These are phyloP conservation scores for Odontocerum albicorne DNA, from an alignment of 2,888 invertebrate species.

Conservation along the genomic window DNA sequence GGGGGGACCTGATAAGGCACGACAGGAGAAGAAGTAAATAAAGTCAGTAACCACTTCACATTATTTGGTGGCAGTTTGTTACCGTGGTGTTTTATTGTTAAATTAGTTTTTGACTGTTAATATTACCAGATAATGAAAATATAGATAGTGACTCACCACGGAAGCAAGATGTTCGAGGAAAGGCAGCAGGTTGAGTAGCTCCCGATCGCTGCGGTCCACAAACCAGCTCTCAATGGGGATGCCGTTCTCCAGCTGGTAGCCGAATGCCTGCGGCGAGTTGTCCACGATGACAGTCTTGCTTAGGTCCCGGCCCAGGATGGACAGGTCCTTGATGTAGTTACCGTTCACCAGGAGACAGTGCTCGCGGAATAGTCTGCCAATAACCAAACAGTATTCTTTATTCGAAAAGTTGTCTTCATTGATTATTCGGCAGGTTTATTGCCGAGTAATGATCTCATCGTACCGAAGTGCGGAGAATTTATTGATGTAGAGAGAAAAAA, in stretches of 20 bases:
- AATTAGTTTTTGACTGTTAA: too few species aligned
- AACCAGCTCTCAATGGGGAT: slow-evolving; percentile 99
- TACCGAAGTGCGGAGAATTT: too few species aligned
- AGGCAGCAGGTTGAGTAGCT: slow-evolving; percentile 87
- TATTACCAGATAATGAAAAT: too few species aligned
- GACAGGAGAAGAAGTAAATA: too few species aligned
- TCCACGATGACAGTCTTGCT: slow-evolving; percentile 81
- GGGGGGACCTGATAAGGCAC: too few species aligned
- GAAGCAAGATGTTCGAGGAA: slow-evolving; percentile 85
- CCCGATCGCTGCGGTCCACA: slow-evolving; percentile 84
- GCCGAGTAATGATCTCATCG: too few species aligned
- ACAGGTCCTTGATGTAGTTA: slow-evolving; percentile 94
- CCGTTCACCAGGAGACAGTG: slow-evolving; percentile 95
- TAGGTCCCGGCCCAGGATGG: slow-evolving; percentile 89
- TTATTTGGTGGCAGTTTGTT: too few species aligned
- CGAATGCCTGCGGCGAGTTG: slow-evolving; percentile 92
- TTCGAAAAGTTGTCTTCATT: not conserved
- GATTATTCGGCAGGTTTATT: too few species aligned
- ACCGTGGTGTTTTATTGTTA: too few species aligned
- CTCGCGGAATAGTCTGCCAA: slow-evolving; percentile 82
- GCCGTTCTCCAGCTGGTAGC: slow-evolving; percentile 88
- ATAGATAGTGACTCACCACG: slow-evolving; percentile 72
- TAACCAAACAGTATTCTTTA: not conserved
- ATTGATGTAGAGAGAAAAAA: too few species aligned
- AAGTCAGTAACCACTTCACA: too few species aligned